These are phyloP conservation scores for Lochmaea crataegi DNA, from an alignment of 2,888 invertebrate species.

Conservation along the genomic window DNA sequence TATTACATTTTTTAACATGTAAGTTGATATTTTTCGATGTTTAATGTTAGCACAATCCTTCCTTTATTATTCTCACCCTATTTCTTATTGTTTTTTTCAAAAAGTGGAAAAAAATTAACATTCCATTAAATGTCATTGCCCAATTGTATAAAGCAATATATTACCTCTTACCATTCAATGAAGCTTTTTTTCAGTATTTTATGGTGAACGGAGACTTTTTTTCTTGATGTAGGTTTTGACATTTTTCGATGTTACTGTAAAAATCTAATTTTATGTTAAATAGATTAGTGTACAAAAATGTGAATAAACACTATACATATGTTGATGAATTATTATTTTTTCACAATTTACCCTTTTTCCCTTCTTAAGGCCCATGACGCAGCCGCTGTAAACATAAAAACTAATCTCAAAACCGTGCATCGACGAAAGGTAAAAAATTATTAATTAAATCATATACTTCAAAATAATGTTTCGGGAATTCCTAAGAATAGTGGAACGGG, in stretches of 20 bases:
- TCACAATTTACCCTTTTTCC: too few relatives aligned
- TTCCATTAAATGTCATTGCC: constrained; percentile 56
- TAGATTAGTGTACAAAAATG: constrained; percentile 55
- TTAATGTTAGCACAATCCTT: constrained; percentile 43
- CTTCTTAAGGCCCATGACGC: not conserved
- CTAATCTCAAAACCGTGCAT: too few relatives aligned
- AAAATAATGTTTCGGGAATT: too few relatives aligned
- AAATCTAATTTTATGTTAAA: constrained; percentile 49
- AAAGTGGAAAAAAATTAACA: constrained; percentile 52
- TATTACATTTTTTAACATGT: too few relatives aligned
- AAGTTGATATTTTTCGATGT: constrained; percentile 47
- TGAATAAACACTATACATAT: constrained; percentile 50
- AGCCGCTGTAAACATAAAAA: too few relatives aligned
- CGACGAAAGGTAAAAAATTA: too few relatives aligned
- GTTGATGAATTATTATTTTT: constrained; percentile 20
- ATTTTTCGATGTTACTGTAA: constrained; percentile 52
- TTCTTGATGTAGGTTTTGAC: constrained; percentile 49
- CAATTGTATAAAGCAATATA: constrained; percentile 56
- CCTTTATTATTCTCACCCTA: constrained; percentile 30
- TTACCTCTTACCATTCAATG: constrained; percentile 53
- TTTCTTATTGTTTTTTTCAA: constrained; percentile 34
- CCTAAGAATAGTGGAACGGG: too few relatives aligned
- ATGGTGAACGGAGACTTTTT: constrained; percentile 49
- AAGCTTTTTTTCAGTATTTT: constrained; percentile 46
- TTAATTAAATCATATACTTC: too few relatives aligned